Base-by-base conservation (phyloP, 2,888 invertebrate species). In the Drosophila putrida region DNA sequence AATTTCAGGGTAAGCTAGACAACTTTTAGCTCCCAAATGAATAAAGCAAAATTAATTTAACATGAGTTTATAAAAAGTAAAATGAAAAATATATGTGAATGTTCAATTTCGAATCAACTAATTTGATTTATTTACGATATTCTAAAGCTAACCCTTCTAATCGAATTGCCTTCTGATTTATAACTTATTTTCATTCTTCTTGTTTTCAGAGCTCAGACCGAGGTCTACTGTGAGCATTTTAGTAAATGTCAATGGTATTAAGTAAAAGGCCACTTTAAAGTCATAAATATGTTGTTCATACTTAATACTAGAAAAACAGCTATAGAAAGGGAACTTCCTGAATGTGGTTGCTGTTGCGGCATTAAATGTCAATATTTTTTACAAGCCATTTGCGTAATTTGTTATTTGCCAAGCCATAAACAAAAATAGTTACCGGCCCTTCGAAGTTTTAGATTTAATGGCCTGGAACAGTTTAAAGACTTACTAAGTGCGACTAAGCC, bases 351-450 rank as follows among this genome's bases (percentile, higher is more conserved):
- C 20, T 46, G 50, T 43, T 58, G 59, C 35, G 39, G 58, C 58
- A 62, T 50, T 62, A 54, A 57, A 66, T 68, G 70, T 73, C 79
- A 80, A 82, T 82, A 82, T 71, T 78, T 71, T 76, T 88, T 85
- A 85, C 83, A 88, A 85, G 67, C 88, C 88, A 88, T 88, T 88
- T 84, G 75, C 88, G 83, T 86, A 86, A 85, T 88, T 80, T 80
- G 80, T 80, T 80, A 83, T 85, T 85, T 85, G 82, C 72, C 68
- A 69, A 74, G 71, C 77, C 76, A 76, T 87, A 75, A 83, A 82
- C 69, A 73, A 76, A 65, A 62, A 72, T 64, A 41, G 53, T 61
- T 77, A 60, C 77, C 73, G 74, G 61, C 43, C 57, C 38, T 38
- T 35, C 72, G 62, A 47, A 67, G 33, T 65, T 71, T 53, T 38